phyloP scores from a whole-genome alignment of 2,888 invertebrate species.

The Limnephilus rhombicus region DNA sequence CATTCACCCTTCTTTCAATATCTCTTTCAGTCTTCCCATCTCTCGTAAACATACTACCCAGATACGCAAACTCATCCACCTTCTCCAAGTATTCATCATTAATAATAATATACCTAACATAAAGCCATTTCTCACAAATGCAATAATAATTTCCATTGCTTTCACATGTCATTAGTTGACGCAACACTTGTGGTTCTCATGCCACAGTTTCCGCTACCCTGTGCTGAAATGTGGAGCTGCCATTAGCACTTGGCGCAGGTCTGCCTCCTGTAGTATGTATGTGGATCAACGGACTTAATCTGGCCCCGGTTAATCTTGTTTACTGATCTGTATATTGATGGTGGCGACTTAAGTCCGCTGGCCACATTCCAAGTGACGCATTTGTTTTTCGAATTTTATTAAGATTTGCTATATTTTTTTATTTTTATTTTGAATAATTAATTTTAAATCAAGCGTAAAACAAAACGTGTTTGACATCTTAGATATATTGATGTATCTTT shows the following conservation, averaged over 20 bases:
- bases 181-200: background rate
- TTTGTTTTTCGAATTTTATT: constrained; percentile 2
- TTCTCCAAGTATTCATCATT: too few relatives aligned
- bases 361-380: constrained; percentile 19
- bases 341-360: constrained; percentile 2
- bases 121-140: background rate
- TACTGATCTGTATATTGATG: constrained; percentile 37
- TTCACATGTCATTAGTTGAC: background rate
- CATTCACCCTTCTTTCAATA: too few relatives aligned
- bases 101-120: background rate
- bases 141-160: background rate
- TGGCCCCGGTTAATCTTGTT: constrained; percentile 29
- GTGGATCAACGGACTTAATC: constrained; percentile 22
- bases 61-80: too few relatives aligned
- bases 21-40: too few relatives aligned
- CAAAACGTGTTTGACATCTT: too few relatives aligned
- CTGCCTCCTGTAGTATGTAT: background rate
- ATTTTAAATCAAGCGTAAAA: background rate
- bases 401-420: background rate
- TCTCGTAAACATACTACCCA: too few relatives aligned
- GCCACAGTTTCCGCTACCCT: background rate
- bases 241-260: background rate
- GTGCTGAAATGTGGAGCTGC: background rate
- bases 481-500: too few relatives aligned
- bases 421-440: background rate